These are phyloP conservation scores for Coleophora flavipennella DNA, from an alignment of 2,888 invertebrate species.

Conservation along the genomic window DNA sequence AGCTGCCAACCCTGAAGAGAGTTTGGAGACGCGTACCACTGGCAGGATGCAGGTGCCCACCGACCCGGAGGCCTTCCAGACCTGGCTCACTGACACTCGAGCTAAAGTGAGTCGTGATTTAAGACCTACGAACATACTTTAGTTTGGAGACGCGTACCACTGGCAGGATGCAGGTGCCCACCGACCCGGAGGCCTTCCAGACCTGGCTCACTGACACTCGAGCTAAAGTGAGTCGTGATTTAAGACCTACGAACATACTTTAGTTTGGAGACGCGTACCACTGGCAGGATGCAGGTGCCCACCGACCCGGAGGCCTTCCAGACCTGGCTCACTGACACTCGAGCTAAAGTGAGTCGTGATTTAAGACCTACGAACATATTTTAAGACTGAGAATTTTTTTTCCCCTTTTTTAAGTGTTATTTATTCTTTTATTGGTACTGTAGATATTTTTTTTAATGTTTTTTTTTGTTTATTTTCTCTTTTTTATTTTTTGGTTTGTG, in stretches of 20 bases:
- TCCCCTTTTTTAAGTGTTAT: too few species aligned
- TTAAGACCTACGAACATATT: too few species aligned
- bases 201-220: constrained; percentile 70
- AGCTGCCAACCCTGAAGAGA: constrained; percentile 77
- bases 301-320: constrained; percentile 63
- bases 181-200: constrained; percentile 63
- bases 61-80: constrained; percentile 63
- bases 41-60: constrained; percentile 56
- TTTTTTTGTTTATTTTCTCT: too few species aligned
- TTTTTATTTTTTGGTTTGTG: too few species aligned
- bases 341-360: constrained; percentile 75
- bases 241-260: too few species aligned
- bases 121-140: too few species aligned
- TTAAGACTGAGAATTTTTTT: too few species aligned
- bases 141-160: constrained; percentile 35
- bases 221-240: constrained; percentile 75
- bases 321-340: constrained; percentile 68
- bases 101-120: constrained; percentile 76
- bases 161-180: constrained; percentile 55
- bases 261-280: constrained; percentile 35
- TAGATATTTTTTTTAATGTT: too few species aligned
- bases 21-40: constrained; percentile 34
- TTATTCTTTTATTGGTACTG: too few species aligned
- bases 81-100: constrained; percentile 70
- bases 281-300: constrained; percentile 56